Percentiles rank a stretch among this genome's conserved stretches.
phyloP scores from a whole-genome alignment of 2,888 invertebrate genomes.

The Atrina japonica region DNA sequence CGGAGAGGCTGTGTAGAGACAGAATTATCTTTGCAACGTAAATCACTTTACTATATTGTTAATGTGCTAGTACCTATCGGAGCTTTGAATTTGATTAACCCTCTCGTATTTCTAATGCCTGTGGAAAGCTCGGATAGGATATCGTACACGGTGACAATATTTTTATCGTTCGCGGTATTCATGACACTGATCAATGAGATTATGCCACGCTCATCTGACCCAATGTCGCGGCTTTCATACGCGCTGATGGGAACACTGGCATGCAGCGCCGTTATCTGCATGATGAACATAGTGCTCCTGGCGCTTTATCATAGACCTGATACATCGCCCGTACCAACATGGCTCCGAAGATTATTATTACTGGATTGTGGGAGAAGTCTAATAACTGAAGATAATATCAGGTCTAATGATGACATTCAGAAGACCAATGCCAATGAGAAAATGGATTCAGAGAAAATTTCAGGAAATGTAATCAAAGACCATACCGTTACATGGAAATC shows the following conservation, averaged over 20 bases:
- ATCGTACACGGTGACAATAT: constrained; percentile 11
- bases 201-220: constrained; percentile 10
- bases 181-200: constrained; percentile 9
- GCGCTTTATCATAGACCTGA: not conserved
- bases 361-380: no score
- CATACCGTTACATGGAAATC: no score
- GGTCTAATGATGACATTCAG: no score
- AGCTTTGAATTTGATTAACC: constrained; percentile 5
- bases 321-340: not conserved
- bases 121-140: constrained; percentile 9
- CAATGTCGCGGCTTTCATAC: constrained; percentile 5
- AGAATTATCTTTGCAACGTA: not conserved
- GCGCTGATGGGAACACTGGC: not conserved
- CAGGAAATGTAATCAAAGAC: no score
- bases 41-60: not conserved
- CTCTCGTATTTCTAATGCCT: constrained; percentile 15
- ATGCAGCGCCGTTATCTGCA: not conserved
- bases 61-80: not conserved
- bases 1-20: not conserved
- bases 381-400: no score
- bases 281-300: not conserved
- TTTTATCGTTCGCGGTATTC: constrained; percentile 16
- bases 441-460: no score
- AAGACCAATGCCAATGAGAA: no score
- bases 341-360: not conserved